Evolutionary conservation across 2,888 invertebrate species (phyloP), one percentile per base, ranked within the genome.

Genomic region (Nomada fucata): DNA sequence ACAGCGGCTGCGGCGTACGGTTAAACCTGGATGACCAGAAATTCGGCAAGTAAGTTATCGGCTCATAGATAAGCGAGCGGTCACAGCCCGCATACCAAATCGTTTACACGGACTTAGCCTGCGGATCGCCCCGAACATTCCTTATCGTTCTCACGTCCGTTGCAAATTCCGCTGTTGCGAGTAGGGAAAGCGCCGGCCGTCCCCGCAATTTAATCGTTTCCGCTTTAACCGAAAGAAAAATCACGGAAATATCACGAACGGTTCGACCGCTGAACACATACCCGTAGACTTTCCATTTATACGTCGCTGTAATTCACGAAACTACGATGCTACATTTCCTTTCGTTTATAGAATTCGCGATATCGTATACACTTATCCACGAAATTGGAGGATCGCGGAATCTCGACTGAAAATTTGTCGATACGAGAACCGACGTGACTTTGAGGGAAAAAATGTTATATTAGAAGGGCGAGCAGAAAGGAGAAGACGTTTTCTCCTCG

Each of bases 11-110:
- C 63, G 60, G 63, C 5, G 52, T 76, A 44, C 83, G 69, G 79
- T 87, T 83, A 60, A 67, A 63, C 68, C 57, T 53, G 83, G 85
- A 76, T 80, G 86, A 75, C 76, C 80, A 87, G 87, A 87, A 86
- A 87, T 87, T 87, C 86, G 86, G 87, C 87, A 76, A 87, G 87
- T 87, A 87, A 87, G 87, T 87, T 87, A 88, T 87, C 86, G 87
- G 84, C 79, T 87, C 87, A 74, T 84, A 86, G 87, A 86, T 87
- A 88, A 87, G 88, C 87, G 79, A 61, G 57, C 55, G 81, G 71
- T 82, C 81, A 81, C 77, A 70, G 57, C 72, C 82, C 76, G 88
- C 86, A 84, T 88, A 88, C 81, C 87, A 69, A 87, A 83, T 65
- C 78, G 72, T 61, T 36, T 65, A 44, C 52, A 18, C 10, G 61